Evolutionary conservation across 2,113 vertebrate species (phyloP).

Genomic region (Tyto alba): DNA sequence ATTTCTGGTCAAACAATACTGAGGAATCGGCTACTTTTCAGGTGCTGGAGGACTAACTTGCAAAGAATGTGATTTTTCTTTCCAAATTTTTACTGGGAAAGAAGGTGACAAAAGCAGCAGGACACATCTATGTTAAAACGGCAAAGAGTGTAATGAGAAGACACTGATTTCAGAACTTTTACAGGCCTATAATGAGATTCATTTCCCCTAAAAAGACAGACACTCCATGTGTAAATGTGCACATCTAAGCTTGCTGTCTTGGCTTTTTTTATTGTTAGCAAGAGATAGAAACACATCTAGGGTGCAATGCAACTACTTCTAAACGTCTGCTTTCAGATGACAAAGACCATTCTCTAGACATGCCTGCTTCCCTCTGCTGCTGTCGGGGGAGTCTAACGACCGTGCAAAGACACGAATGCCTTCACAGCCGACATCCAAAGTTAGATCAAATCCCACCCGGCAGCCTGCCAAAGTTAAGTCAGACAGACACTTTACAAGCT

Average conservation of each 20-base stretch:
- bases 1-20: background rate
- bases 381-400: accelerated
- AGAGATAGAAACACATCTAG: background rate
- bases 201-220: background rate
- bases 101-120: background rate
- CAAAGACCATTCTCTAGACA: background rate
- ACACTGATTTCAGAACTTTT: background rate
- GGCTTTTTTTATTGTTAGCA: background rate
- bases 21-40: background rate
- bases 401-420: accelerated
- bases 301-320: background rate
- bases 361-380: background rate
- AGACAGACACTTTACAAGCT: background rate
- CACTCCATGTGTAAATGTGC: background rate
- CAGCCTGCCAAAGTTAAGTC: background rate
- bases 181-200: background rate
- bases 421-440: background rate
- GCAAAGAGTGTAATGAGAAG: background rate
- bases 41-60: background rate
- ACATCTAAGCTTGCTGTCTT: background rate
- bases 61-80: background rate
- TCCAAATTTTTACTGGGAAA: background rate
- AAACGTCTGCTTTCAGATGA: background rate
- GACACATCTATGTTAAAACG: background rate
- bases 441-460: background rate